Percentiles rank a stretch among this genome's conserved stretches.
Conservation (phyloP, 2,888 invertebrate species). For the Acrobasis suavella region DNA sequence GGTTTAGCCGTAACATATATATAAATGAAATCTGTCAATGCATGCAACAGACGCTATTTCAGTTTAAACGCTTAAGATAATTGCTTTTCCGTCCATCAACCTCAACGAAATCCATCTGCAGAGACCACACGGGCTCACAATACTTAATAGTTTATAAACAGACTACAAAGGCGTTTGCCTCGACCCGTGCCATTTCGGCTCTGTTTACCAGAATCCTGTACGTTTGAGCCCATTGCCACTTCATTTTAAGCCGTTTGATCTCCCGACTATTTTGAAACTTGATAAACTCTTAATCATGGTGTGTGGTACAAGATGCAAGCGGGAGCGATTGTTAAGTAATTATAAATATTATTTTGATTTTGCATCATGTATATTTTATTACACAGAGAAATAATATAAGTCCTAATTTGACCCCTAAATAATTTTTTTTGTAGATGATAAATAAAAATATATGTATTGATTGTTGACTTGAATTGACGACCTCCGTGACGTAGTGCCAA, state of each 20-base stretch:
- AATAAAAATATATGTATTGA: too few species aligned
- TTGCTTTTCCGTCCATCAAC: not conserved
- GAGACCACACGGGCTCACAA: not conserved
- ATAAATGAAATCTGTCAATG: too few species aligned
- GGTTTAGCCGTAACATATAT: too few species aligned
- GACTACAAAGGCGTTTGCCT: slow-evolving; percentile 13
- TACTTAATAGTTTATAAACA: slow-evolving; percentile 1
- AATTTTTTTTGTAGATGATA: too few species aligned
- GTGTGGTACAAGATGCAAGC: not conserved
- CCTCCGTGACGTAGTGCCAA: too few species aligned
- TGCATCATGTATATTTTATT: too few species aligned
- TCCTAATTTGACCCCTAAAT: too few species aligned
- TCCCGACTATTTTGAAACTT: slow-evolving; percentile 25
- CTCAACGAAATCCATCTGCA: not conserved
- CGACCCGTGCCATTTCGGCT: slow-evolving; percentile 16
- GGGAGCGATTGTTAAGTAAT: not conserved
- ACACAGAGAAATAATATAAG: too few species aligned
- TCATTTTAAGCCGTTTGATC: slow-evolving; percentile 27
- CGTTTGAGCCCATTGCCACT: slow-evolving; percentile 24
- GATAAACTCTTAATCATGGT: slow-evolving; percentile 11
- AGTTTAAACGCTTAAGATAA: slow-evolving; percentile 6
- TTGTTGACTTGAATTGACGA: too few species aligned
- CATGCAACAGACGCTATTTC: not conserved
- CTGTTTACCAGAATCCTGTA: slow-evolving; percentile 18
- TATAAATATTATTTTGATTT: too few species aligned